Percentiles rank a stretch among this genome's conserved stretches.
These are phyloP conservation scores for Leptoteleia sp. DNA, from an alignment of 1,140 invertebrate genomes.

Conservation along the genomic window DNA sequence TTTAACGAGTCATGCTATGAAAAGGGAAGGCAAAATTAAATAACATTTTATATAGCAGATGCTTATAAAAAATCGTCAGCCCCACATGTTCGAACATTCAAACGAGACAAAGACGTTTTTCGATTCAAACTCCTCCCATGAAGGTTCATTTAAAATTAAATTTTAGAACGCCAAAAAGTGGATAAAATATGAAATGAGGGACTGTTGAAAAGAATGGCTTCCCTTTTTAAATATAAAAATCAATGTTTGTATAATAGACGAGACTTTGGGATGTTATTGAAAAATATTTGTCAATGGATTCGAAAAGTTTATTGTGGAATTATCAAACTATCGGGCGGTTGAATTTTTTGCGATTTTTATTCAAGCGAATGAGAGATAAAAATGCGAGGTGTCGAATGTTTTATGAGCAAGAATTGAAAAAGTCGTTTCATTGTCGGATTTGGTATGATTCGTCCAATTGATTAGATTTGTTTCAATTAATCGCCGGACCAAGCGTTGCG, in stretches of 20 bases:
- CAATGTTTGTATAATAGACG: neutral
- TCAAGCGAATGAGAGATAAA: constrained; percentile 11
- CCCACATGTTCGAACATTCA: no score
- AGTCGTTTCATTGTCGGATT: no score
- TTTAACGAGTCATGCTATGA: no score
- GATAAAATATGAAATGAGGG: no score
- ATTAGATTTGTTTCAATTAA: constrained; percentile 16
- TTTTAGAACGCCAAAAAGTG: no score
- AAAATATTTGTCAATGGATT: constrained; percentile 11
- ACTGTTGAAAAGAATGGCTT: no score
- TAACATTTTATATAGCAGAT: no score
- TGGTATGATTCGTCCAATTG: constrained; percentile 4
- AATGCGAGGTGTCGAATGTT: neutral
- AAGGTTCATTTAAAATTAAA: no score
- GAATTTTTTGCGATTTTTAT: constrained; percentile 10
- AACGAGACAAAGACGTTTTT: no score
- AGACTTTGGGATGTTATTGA: constrained; percentile 5
- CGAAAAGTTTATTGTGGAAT: constrained; percentile 17
- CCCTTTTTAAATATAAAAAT: constrained; percentile 10
- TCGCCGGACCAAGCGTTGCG: neutral
- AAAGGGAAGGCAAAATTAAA: no score
- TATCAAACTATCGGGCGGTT: neutral
- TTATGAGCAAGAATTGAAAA: constrained; percentile 3
- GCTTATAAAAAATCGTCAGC: no score
- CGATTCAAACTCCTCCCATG: no score